Percentiles rank a stretch among this genome's conserved stretches.
These are phyloP conservation scores for Lycocerus yunnanus DNA, from an alignment of 2,888 invertebrate species.

Conservation along the genomic window DNA sequence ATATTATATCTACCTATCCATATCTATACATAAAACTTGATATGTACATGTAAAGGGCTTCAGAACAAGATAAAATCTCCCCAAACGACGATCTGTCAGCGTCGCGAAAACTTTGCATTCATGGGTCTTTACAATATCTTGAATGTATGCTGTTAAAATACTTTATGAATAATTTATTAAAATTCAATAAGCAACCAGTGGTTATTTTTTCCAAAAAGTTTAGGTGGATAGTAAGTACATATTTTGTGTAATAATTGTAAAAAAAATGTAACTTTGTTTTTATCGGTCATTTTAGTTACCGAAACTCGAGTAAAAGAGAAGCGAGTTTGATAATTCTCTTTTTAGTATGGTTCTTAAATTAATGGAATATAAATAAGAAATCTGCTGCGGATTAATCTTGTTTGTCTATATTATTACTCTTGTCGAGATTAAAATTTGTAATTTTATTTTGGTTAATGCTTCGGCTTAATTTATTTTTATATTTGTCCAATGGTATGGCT, in stretches of 20 bases:
- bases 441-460: not conserved
- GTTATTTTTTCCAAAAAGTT: slow-evolving; percentile 33
- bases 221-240: too few species aligned
- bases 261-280: not conserved
- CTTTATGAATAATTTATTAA: slow-evolving; percentile 42
- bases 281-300: not conserved
- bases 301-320: not conserved
- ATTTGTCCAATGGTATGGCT: not conserved
- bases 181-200: slow-evolving; percentile 44
- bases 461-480: not conserved
- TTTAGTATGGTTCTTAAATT: not conserved
- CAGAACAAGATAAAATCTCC: slow-evolving; percentile 26
- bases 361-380: not conserved
- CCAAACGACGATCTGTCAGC: slow-evolving; percentile 33
- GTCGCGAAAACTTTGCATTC: slow-evolving; percentile 26
- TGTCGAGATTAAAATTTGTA: not conserved
- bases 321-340: not conserved
- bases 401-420: not conserved
- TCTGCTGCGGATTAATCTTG: not conserved
- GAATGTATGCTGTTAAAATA: slow-evolving; percentile 15
- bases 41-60: slow-evolving; percentile 12
- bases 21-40: not conserved
- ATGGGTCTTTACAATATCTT: slow-evolving; percentile 17
- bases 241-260: not conserved
- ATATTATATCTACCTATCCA: not conserved